Evolutionary conservation across 2,797 vertebrate species (phyloP).

Genomic region (Emys orbicularis): DNA sequence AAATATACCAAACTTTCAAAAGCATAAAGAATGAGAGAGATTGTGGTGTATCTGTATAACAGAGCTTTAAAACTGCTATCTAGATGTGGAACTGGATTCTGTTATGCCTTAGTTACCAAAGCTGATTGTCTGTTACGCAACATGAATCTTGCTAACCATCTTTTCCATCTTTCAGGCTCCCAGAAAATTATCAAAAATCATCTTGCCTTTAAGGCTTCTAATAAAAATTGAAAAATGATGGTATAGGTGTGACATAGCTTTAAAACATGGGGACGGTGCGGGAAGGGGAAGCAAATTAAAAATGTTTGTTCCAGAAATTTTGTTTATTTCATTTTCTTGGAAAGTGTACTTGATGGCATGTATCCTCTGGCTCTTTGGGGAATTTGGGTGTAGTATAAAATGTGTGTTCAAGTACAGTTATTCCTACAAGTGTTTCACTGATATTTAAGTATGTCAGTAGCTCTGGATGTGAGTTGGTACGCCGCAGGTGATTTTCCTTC

Average conservation of each 20-base stretch:
- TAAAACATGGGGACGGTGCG: background rate
- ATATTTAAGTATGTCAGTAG: slow-evolving; percentile 33
- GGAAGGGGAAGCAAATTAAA: background rate
- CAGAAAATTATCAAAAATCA: background rate
- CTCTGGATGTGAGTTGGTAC: slow-evolving; percentile 18
- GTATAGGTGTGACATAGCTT: background rate
- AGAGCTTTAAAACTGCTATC: background rate
- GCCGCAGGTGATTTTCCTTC: slow-evolving; percentile 36
- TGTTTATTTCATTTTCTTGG: background rate
- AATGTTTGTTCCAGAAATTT: background rate
- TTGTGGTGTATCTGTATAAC: background rate
- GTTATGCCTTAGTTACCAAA: background rate
- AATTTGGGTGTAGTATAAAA: accelerated
- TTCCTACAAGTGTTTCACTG: slow-evolving; percentile 46
- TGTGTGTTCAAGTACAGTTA: slow-evolving; percentile 35
- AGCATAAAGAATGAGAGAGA: background rate
- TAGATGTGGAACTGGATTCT: background rate
- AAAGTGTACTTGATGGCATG: background rate
- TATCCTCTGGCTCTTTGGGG: background rate
- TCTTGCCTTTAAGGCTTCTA: background rate
- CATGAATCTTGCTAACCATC: background rate
- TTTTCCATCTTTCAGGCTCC: background rate
- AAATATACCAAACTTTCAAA: slow-evolving; percentile 15
- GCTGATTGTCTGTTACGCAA: background rate
- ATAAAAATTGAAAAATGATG: background rate